A percentile compares a stretch with the other conserved stretches of the same genome.
phyloP scores from a whole-genome alignment of 2,888 invertebrate species.

The Hyalella azteca region DNA sequence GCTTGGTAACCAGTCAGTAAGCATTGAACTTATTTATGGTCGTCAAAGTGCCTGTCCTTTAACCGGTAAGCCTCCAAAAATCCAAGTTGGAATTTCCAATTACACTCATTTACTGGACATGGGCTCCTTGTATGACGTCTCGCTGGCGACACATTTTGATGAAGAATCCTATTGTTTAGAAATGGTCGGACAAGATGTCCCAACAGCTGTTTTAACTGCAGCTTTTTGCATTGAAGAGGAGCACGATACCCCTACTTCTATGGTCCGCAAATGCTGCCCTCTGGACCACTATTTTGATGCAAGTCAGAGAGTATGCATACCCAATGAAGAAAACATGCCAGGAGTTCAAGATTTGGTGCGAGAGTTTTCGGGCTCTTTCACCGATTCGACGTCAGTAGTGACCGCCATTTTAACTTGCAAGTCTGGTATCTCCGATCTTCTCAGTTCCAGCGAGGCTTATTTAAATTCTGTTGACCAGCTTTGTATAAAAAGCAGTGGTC shows the following conservation, averaged over 20 bases:
- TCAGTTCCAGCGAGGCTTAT: slow-evolving; percentile 35
- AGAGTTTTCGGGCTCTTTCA: slow-evolving; percentile 39
- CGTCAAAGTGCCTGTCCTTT: slow-evolving; percentile 40
- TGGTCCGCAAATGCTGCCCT: slow-evolving; percentile 43
- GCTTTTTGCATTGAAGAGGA: slow-evolving; percentile 13
- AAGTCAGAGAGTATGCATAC: not conserved
- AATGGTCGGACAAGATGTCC: slow-evolving; percentile 10
- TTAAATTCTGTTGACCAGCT: slow-evolving; percentile 42
- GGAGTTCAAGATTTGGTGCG: slow-evolving; percentile 38
- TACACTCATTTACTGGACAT: slow-evolving; percentile 12
- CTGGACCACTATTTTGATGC: slow-evolving; percentile 42
- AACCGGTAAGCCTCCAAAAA: slow-evolving; percentile 38
- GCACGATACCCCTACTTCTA: not conserved
- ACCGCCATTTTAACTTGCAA: slow-evolving; percentile 39
- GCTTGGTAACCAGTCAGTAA: not conserved
- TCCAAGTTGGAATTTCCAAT: slow-evolving; percentile 24
- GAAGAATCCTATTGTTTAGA: slow-evolving; percentile 41
- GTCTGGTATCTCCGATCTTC: slow-evolving; percentile 37
- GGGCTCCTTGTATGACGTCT: slow-evolving; percentile 38
- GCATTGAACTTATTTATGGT: slow-evolving; percentile 1
- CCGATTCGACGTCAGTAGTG: slow-evolving; percentile 24
- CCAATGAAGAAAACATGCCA: not conserved
- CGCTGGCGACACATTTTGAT: slow-evolving; percentile 15
- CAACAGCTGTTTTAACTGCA: slow-evolving; percentile 17
- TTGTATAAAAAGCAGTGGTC: slow-evolving; percentile 38